Conservation (phyloP, 2,888 invertebrate species). For the Idaea dimidiata region DNA sequence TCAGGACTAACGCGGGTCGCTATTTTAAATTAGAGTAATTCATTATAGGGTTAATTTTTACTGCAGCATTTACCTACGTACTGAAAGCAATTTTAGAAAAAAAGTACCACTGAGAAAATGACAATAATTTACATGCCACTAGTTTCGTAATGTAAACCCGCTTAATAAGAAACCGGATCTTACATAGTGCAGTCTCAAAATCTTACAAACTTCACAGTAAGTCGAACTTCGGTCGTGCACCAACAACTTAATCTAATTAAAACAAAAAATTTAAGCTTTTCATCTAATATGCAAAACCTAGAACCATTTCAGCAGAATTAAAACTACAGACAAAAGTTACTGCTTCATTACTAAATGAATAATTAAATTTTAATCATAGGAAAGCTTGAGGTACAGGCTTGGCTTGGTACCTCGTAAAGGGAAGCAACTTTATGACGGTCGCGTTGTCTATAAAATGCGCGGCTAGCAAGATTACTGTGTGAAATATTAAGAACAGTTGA, state of each 20-base stretch:
- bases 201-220: background rate
- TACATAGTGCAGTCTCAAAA: background rate
- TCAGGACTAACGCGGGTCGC: no score
- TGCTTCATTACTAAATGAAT: conserved; percentile 21
- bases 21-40: no score
- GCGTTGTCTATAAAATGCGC: conserved; percentile 44
- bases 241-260: background rate
- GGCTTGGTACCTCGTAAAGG: conserved; percentile 45
- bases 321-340: conserved; percentile 11
- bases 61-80: no score
- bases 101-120: no score
- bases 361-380: conserved; percentile 42
- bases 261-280: background rate
- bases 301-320: conserved; percentile 5
- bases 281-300: background rate
- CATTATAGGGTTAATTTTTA: no score
- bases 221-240: background rate
- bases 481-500: conserved; percentile 53
- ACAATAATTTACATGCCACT: no score
- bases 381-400: conserved; percentile 35
- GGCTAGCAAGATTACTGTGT: conserved; percentile 47
- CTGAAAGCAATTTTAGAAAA: no score
- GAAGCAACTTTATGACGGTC: conserved; percentile 52
- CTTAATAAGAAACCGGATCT: background rate
- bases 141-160: no score